Conservation (phyloP, 2,113 vertebrate species). For the Anolis sagrei region DNA sequence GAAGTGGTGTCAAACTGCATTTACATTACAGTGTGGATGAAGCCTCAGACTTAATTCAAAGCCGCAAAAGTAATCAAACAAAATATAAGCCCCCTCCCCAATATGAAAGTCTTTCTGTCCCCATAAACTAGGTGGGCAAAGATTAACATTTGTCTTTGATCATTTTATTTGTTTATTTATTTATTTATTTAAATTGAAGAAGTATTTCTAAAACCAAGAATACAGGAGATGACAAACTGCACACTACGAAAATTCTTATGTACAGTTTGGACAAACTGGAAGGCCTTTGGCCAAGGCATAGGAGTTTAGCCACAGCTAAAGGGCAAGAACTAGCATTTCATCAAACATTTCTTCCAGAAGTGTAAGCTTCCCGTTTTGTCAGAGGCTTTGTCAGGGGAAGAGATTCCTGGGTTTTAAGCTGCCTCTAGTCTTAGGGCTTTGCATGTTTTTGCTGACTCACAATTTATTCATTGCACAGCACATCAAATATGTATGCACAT, state of each 20-base stretch:
- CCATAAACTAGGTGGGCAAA: neutral
- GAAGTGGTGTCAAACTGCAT: too few relatives aligned
- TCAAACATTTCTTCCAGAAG: neutral
- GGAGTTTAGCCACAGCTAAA: neutral
- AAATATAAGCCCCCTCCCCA: neutral
- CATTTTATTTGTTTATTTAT: neutral
- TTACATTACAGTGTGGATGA: too few relatives aligned
- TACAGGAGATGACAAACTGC: neutral
- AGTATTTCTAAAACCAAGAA: neutral
- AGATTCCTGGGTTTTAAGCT: neutral
- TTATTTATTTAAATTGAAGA: neutral
- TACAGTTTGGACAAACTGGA: neutral
- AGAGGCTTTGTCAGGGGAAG: neutral
- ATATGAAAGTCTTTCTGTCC: neutral
- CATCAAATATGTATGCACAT: neutral
- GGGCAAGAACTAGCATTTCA: neutral
- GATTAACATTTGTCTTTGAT: neutral
- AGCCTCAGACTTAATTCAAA: neutral
- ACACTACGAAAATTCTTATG: neutral
- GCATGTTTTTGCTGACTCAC: neutral
- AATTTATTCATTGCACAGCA: neutral
- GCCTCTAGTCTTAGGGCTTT: neutral
- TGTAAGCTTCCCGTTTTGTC: neutral
- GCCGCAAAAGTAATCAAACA: neutral
- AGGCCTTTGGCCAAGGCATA: neutral